Conservation (phyloP, 2,113 vertebrate species). For the Syngnathus typhle region DNA sequence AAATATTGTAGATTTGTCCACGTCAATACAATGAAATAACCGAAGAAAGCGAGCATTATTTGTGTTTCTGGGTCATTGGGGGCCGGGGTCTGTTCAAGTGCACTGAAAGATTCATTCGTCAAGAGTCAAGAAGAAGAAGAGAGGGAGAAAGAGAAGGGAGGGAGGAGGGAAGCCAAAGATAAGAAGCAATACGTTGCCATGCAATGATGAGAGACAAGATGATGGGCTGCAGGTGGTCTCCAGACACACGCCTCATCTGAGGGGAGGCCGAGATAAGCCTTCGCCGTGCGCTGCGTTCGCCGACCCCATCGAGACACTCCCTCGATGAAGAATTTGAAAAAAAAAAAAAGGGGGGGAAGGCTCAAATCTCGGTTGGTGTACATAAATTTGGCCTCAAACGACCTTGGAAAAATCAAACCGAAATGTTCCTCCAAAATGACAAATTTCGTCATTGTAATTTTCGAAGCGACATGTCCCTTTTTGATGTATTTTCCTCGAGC, state of each 20-base stretch:
- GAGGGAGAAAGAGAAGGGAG: background rate
- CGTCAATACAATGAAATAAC: slow-evolving; percentile 12
- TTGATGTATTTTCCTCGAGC: no score
- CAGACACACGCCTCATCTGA: background rate
- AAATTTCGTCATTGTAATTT: no score
- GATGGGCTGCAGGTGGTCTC: background rate
- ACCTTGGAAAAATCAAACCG: no score
- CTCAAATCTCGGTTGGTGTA: background rate
- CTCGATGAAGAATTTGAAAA: background rate
- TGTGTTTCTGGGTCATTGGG: slow-evolving; percentile 50
- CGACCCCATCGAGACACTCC: background rate
- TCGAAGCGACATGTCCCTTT: no score
- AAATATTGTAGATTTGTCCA: slow-evolving; percentile 2
- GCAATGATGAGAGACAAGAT: background rate
- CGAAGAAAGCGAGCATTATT: slow-evolving; percentile 29
- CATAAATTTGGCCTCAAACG: background rate
- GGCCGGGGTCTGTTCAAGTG: slow-evolving; percentile 37
- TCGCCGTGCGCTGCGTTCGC: background rate
- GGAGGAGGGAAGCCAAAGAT: background rate
- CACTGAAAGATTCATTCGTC: slow-evolving; percentile 59
- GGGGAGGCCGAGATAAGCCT: background rate
- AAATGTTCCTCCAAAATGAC: background rate
- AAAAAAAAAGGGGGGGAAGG: no score
- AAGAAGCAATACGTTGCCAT: slow-evolving; percentile 14
- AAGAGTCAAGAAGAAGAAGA: slow-evolving; percentile 23